A percentile compares a stretch with the other conserved stretches of the same genome.
These are phyloP conservation scores for Pseudoips prasinana DNA, from an alignment of 2,888 invertebrate species.

Conservation along the genomic window DNA sequence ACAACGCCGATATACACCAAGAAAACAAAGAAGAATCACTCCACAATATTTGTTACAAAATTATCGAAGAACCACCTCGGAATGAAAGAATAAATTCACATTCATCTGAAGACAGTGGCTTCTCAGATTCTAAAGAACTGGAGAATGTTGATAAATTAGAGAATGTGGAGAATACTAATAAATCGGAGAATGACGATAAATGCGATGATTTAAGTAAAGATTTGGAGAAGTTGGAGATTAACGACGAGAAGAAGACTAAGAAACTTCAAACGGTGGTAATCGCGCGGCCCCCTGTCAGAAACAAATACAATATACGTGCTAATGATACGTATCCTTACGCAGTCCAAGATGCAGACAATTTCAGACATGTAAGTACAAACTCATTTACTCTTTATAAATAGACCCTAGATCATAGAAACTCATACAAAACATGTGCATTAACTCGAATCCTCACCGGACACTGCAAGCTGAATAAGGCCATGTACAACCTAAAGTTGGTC, in stretches of 20 bases:
- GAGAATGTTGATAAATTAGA: conserved; percentile 11
- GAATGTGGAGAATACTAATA: conserved; percentile 4
- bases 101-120: conserved; percentile 66
- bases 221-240: conserved; percentile 34
- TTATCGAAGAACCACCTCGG: conserved; percentile 47
- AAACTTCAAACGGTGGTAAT: conserved; percentile 40
- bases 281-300: conserved; percentile 34
- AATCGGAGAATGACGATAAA: conserved; percentile 10
- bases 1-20: conserved; percentile 28
- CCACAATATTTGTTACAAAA: conserved; percentile 45
- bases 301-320: conserved; percentile 10
- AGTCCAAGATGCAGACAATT: conserved; percentile 14
- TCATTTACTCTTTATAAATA: not conserved
- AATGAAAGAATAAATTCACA: conserved; percentile 54
- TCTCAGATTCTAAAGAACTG: conserved; percentile 41
- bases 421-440: too few species aligned
- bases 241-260: conserved; percentile 39
- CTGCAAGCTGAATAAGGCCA: too few species aligned
- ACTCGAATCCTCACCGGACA: too few species aligned
- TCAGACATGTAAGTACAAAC: conserved; percentile 25
- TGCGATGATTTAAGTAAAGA: conserved; percentile 35
- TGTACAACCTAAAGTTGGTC: too few species aligned
- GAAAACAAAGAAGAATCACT: conserved; percentile 55
- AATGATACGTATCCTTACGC: conserved; percentile 13
- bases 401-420: too few species aligned